These are phyloP conservation scores for Mormyrops attenuatus DNA, from an alignment of 2,797 vertebrate genomes.

Conservation along the genomic window DNA sequence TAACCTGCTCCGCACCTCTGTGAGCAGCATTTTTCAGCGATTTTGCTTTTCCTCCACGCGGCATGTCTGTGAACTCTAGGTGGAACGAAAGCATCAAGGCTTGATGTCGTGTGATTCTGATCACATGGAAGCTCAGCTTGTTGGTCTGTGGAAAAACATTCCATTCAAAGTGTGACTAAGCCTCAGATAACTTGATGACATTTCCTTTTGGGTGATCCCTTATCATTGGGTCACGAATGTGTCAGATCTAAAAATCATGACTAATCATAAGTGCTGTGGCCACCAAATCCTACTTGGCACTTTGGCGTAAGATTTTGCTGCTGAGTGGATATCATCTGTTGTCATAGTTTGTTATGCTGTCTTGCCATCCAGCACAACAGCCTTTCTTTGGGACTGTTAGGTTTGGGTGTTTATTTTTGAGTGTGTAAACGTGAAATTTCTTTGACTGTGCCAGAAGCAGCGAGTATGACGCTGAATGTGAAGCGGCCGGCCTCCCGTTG, in stretches of 20 bases:
- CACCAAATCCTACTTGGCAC: neutral
- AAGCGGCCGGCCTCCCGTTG: neutral
- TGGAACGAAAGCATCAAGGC: no score
- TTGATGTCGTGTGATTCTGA: constrained; percentile 29
- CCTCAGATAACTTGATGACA: neutral
- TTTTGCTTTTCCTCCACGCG: neutral
- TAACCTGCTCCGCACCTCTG: neutral
- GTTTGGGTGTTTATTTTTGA: neutral
- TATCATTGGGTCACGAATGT: neutral
- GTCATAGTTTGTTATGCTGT: neutral
- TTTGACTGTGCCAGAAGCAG: neutral
- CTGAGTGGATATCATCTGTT: neutral
- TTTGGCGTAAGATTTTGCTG: neutral
- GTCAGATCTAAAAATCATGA: neutral
- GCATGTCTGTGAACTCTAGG: neutral
- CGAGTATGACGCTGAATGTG: neutral
- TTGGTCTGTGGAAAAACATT: neutral
- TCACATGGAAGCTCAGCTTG: constrained; percentile 27
- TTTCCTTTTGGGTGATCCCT: neutral
- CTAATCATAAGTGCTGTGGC: neutral
- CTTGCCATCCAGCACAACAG: neutral
- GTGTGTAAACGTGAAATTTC: neutral
- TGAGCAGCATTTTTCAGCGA: neutral
- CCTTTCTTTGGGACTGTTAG: neutral
- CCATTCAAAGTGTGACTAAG: neutral